Base-by-base conservation (phyloP, 2,888 invertebrate genomes). In the Arrhopalites spinosus region DNA sequence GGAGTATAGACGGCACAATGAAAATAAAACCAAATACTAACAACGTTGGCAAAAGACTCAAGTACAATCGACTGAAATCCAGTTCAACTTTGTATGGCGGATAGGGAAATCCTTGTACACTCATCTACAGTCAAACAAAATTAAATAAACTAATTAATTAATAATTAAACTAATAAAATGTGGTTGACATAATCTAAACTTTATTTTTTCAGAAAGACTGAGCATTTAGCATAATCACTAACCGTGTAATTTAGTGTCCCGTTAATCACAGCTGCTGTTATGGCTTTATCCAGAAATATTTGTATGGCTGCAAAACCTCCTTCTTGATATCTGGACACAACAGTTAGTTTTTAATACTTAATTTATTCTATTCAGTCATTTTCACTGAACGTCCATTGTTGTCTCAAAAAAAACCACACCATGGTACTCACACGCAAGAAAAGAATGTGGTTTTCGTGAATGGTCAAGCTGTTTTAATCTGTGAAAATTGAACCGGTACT, bases 41-140 rank as follows among this genome's bases (percentile, higher is more conserved):
- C 20, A 86, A 82, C 30, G 86, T 79, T 0, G 87, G 87, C 77
- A 88, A 80, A 63, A 85, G 83, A 53, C 78, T 73, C 13, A 74
- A 69, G 47, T 78, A 78, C 29, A 81, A 64, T 23, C 83, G 76
- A 69, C 84, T 83, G 79, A 86, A 86, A 13, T 81, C 83, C 7
- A 85, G 73, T 81, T 86, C 86, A 27, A 80, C 76, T 15, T 82
- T 83, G 78, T 86, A 85, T 1, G 87, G 86, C 27, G 88, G 87
- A 84, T 87, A 89, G 0, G 90, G 90, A 80, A 90, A 89, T 84
- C 88, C 88, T 85, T 89, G 88, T 1, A 88, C 75, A 0, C 84
- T 83, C 45, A 90, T 80, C 2, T 80, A 82, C 29, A 53, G 29
- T 45, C 17, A 25, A 45, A 67, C 36, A 25, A 25, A 64, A 29